Evolutionary conservation across 1,140 invertebrate genomes (phyloP), one percentile per base, ranked within the genome.

Genomic region (Zaprionus kolodkinae): DNA sequence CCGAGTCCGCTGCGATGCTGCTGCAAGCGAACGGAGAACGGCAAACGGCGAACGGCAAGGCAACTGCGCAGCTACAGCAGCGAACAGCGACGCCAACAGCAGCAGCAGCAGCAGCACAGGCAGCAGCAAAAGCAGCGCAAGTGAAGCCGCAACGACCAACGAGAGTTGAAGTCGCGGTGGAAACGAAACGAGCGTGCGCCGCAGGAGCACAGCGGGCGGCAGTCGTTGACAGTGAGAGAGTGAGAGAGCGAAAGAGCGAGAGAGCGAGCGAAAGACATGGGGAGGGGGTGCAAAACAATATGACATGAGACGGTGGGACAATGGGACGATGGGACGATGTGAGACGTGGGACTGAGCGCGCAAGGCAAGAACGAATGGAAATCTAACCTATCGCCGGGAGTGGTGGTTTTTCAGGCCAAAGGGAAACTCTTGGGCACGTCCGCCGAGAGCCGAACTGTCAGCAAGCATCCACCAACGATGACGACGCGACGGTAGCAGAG

Each of bases 371-470:
- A 56, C 83, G 77, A 88, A 88, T 83, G 81, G 78, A 79, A 50
- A 72, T 67, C 76, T 72, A 81, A 81, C 79, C 79, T 81, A 81
- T 79, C 74, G 68, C 72, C 68, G 67, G 82, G 72, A 81, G 75
- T 76, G 83, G 78, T 83, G 76, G 87, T 85, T 79, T 75, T 68
- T 67, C 40, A 48, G 61, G 61, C 70, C 75, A 70, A 67, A 79
- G 66, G 62, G 64, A 79, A 63, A 70, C 70, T 33, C 50, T 17
- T 50, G 45, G 66, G 69, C 17, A n/a, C 52, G 67, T 67, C 80
- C 84, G 69, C 56, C 70, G 84, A 88, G 85, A 88, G 75, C 73
- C 80, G 80, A 85, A 79, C 84, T 88, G 84, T 88, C 84, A 89
- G 80, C 85, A 73, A 89, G 68, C 85, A 84, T 78, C 85, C 85